Conservation (phyloP, 1,140 invertebrate species). For the Coelopa frigida region DNA sequence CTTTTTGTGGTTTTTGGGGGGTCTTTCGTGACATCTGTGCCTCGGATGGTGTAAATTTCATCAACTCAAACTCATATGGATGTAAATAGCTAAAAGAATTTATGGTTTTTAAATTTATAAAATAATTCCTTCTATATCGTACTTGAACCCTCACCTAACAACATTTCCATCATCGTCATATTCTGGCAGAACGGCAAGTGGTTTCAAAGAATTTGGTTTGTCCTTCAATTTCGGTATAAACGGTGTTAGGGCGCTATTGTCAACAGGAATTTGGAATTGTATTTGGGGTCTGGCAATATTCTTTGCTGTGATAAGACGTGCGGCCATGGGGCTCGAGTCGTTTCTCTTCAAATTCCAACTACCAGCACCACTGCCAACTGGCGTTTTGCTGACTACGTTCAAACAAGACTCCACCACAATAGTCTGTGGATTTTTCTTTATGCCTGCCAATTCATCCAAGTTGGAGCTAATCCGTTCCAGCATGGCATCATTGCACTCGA, state of each 20-base stretch:
- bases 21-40: constrained; percentile 46
- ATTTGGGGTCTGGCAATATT: constrained; percentile 77
- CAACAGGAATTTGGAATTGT: constrained; percentile 76
- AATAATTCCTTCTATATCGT: too few species aligned
- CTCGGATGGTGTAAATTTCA: constrained; percentile 54
- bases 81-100: constrained; percentile 62
- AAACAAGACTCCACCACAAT: constrained; percentile 13
- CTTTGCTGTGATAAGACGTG: constrained; percentile 58
- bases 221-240: constrained; percentile 77
- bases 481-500: constrained; percentile 72
- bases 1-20: constrained; percentile 41
- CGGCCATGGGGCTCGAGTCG: constrained; percentile 20
- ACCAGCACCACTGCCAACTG: constrained; percentile 23
- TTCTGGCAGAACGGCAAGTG: constrained; percentile 64
- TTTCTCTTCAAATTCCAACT: constrained; percentile 33
- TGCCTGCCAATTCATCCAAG: constrained; percentile 64
- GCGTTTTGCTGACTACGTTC: neutral
- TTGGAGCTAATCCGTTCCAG: constrained; percentile 68
- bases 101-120: too few species aligned
- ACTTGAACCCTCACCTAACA: constrained; percentile 41
- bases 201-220: constrained; percentile 84
- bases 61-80: constrained; percentile 84
- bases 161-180: constrained; percentile 55
- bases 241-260: constrained; percentile 65
- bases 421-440: constrained; percentile 13